These are phyloP conservation scores for Zaprionus obscuricornis DNA, from an alignment of 2,888 invertebrate genomes.

Conservation along the genomic window DNA sequence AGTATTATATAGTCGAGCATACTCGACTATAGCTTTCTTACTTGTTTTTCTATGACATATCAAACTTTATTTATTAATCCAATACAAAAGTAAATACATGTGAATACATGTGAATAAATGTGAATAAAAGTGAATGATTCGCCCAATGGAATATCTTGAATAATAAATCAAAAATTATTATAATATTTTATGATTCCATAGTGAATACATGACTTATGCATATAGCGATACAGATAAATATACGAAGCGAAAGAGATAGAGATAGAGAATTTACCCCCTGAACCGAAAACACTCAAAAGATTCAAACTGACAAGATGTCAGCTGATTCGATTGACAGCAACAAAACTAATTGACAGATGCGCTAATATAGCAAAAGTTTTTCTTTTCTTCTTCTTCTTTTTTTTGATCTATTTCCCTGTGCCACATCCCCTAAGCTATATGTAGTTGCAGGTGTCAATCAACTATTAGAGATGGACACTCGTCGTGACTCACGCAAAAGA, in stretches of 20 bases:
- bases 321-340: constrained; percentile 33
- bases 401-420: constrained; percentile 2
- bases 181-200: constrained; percentile 6
- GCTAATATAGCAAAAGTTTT: constrained; percentile 28
- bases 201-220: constrained; percentile 31
- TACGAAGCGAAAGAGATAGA: neutral
- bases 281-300: neutral
- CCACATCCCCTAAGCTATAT: too few relatives aligned
- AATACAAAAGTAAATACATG: too few relatives aligned
- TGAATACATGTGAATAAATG: too few relatives aligned
- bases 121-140: too few relatives aligned
- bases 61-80: too few relatives aligned
- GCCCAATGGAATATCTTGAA: too few relatives aligned
- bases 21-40: too few relatives aligned
- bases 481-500: too few relatives aligned
- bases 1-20: too few relatives aligned
- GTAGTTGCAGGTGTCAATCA: constrained; percentile 48
- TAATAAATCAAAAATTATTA: too few relatives aligned
- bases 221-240: constrained; percentile 2
- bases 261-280: neutral
- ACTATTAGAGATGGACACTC: constrained; percentile 32
- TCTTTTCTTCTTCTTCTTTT: neutral
- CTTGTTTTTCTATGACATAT: too few relatives aligned
- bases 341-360: constrained; percentile 35
- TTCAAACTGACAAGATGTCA: constrained; percentile 41